These are phyloP conservation scores for Notoglanidium macrostoma DNA, from an alignment of 2,797 vertebrate species.

Conservation along the genomic window DNA sequence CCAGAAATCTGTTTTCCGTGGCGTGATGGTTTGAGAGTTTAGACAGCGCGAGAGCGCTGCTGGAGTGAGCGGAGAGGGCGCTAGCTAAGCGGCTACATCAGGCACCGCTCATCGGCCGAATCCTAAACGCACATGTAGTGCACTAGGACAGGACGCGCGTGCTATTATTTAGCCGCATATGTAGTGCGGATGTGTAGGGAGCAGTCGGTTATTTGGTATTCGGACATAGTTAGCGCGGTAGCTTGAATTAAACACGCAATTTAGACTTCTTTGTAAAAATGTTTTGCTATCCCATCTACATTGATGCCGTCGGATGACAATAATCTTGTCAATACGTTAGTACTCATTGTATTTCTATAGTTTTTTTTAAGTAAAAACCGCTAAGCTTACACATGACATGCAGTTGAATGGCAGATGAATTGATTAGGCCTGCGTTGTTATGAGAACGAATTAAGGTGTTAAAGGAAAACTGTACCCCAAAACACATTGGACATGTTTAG, in stretches of 20 bases:
- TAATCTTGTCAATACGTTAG: neutral
- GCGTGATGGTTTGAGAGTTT: neutral
- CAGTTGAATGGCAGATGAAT: neutral
- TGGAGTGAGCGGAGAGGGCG: slow-evolving; percentile 1
- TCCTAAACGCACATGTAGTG: neutral
- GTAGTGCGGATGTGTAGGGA: slow-evolving; percentile 19
- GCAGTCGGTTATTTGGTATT: neutral
- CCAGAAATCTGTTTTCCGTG: neutral
- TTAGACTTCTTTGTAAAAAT: neutral
- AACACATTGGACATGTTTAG: neutral
- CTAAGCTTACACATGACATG: neutral
- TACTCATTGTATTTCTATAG: neutral
- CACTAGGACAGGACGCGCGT: neutral
- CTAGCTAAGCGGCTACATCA: slow-evolving; percentile 9
- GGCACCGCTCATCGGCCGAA: neutral
- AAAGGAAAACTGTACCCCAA: neutral
- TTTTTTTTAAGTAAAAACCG: neutral
- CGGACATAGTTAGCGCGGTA: neutral
- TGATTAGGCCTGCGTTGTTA: neutral
- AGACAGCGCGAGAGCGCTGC: neutral
- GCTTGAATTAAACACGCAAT: slow-evolving; percentile 17
- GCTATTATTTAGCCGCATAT: rapidly evolving
- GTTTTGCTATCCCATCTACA: neutral
- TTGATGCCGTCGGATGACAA: no score
- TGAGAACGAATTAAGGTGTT: neutral